phyloP scores from a whole-genome alignment of 2,113 vertebrate genomes.

The Lycaon pictus region DNA sequence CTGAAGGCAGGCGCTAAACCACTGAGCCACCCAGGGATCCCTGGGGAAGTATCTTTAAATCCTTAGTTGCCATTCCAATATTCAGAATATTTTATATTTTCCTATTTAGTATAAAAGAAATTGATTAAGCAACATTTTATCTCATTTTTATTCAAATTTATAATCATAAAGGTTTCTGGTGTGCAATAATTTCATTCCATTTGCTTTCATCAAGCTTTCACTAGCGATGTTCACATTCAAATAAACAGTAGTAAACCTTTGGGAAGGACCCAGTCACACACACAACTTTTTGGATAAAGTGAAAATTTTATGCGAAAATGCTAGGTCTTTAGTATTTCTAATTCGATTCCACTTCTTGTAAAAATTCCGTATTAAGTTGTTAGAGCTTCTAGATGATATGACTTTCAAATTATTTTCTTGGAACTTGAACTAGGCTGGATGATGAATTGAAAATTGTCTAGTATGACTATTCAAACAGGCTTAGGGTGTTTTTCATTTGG shows the following conservation, averaged over 20 bases:
- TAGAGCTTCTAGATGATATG: neutral
- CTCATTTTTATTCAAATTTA: conserved; percentile 3
- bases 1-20: too few relatives aligned
- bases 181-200: neutral
- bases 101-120: neutral
- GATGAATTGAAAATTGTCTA: neutral
- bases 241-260: neutral
- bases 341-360: neutral
- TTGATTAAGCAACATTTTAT: neutral
- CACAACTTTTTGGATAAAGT: neutral
- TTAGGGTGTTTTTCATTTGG: neutral
- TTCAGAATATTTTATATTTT: neutral
- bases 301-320: neutral
- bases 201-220: neutral
- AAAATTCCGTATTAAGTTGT: neutral
- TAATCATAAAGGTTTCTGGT: neutral
- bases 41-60: neutral
- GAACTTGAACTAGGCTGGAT: neutral
- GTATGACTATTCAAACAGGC: neutral
- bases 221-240: neutral
- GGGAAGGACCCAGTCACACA: neutral
- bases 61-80: neutral
- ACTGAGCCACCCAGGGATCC: too few relatives aligned
- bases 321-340: neutral
- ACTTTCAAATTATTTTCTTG: conserved; percentile 32